Conservation (phyloP, 2,113 vertebrate species). For the Bubo bubo region DNA sequence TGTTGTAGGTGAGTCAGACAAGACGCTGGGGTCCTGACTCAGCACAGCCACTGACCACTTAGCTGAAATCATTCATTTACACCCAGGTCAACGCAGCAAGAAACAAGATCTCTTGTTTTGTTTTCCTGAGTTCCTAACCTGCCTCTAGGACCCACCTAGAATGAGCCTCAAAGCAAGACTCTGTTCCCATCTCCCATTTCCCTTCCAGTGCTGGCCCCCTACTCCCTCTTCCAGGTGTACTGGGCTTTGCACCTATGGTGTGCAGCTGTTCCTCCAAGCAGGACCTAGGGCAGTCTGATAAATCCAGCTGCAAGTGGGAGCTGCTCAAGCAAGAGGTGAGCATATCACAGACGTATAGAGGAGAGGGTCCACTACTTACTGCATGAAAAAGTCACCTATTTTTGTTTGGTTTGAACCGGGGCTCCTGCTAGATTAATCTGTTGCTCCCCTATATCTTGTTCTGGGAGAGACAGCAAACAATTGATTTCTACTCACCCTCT, state of each 20-base stretch:
- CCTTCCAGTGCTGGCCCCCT: not conserved
- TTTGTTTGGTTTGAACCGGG: not conserved
- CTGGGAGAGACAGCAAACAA: not conserved
- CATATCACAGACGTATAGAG: accelerated
- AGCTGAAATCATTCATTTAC: not conserved
- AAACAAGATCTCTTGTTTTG: not conserved
- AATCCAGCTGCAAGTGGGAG: not conserved
- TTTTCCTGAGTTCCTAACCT: not conserved
- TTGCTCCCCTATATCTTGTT: not conserved
- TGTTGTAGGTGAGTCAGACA: not conserved
- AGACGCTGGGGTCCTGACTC: not conserved
- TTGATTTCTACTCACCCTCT: not conserved
- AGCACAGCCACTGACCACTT: not conserved
- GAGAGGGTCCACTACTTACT: not conserved
- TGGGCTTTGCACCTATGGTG: accelerated
- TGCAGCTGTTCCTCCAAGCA: not conserved
- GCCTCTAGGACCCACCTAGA: not conserved
- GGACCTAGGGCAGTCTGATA: not conserved
- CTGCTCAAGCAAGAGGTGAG: not conserved
- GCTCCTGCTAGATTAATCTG: not conserved
- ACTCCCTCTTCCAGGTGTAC: not conserved
- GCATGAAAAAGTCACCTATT: not conserved
- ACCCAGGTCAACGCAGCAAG: not conserved
- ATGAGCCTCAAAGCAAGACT: not conserved
- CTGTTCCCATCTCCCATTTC: not conserved